These are phyloP conservation scores for Drosophila ochracea DNA, from an alignment of 2,888 invertebrate genomes.

Conservation along the genomic window DNA sequence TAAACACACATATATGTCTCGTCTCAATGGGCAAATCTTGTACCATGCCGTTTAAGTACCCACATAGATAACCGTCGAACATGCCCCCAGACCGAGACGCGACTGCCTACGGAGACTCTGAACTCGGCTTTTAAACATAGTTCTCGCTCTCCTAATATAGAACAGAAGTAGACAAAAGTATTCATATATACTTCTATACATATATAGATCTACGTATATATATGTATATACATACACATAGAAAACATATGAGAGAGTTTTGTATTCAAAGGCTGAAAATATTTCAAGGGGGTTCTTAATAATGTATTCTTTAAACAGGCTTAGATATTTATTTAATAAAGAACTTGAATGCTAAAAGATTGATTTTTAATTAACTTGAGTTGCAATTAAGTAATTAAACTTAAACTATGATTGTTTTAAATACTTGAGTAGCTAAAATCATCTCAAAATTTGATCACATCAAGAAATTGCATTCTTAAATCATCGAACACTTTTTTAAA, in stretches of 20 bases:
- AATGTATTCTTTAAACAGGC: not conserved
- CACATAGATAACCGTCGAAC: conserved; percentile 65
- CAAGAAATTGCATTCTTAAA: not conserved
- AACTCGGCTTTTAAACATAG: conserved; percentile 24
- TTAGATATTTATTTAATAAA: not conserved
- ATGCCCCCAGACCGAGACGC: conserved; percentile 35
- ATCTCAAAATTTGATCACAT: not conserved
- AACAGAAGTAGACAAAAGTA: conserved; percentile 33
- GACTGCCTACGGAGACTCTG: conserved; percentile 23
- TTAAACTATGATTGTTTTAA: not conserved
- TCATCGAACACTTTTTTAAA: not conserved
- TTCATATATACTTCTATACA: conserved; percentile 22
- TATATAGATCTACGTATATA: conserved; percentile 38
- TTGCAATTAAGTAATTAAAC: not conserved
- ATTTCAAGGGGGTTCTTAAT: not conserved
- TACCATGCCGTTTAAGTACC: conserved; percentile 53
- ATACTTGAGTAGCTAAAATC: not conserved
- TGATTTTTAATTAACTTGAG: not conserved
- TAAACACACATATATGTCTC: conserved; percentile 56
- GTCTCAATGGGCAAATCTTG: conserved; percentile 78
- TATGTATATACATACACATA: conserved; percentile 27
- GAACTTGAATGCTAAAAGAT: too few relatives aligned
- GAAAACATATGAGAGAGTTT: not conserved
- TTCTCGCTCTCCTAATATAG: not conserved
- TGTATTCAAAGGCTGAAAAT: not conserved